Evolutionary conservation across 2,888 invertebrate species (phyloP).

Genomic region (Nomada hirtipes): DNA sequence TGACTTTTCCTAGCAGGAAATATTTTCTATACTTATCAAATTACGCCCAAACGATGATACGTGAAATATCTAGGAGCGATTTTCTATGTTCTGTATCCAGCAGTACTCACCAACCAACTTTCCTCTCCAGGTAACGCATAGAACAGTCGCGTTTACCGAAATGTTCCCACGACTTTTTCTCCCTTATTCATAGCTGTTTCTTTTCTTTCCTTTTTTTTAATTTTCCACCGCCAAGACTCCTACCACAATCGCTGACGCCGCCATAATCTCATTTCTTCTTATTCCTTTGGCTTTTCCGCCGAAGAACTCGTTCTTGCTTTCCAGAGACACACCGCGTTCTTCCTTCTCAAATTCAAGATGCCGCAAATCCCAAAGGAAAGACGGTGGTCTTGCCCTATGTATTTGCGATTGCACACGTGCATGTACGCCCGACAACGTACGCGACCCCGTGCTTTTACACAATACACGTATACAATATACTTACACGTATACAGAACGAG

Average conservation of each 20-base stretch:
- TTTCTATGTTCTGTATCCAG: too few relatives aligned
- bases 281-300: constrained; percentile 35
- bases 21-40: too few relatives aligned
- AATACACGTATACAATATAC: background rate
- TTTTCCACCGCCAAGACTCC: constrained; percentile 7
- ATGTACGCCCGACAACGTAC: background rate
- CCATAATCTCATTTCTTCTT: constrained; percentile 49
- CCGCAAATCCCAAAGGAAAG: constrained; percentile 67
- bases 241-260: constrained; percentile 38
- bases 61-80: too few relatives aligned
- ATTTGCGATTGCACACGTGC: background rate
- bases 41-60: too few relatives aligned
- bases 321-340: constrained; percentile 54
- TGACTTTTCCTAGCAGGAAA: too few relatives aligned
- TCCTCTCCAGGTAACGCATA: background rate
- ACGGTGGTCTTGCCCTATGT: constrained; percentile 23
- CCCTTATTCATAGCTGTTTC: constrained; percentile 8
- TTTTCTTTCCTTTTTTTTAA: background rate
- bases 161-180: constrained; percentile 1
- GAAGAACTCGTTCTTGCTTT: constrained; percentile 58
- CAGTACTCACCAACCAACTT: background rate
- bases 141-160: constrained; percentile 20
- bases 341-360: constrained; percentile 70
- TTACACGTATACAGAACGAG: background rate
- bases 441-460: background rate